Base-by-base conservation (phyloP, 1,140 invertebrate species). In the Grapholita molesta region DNA sequence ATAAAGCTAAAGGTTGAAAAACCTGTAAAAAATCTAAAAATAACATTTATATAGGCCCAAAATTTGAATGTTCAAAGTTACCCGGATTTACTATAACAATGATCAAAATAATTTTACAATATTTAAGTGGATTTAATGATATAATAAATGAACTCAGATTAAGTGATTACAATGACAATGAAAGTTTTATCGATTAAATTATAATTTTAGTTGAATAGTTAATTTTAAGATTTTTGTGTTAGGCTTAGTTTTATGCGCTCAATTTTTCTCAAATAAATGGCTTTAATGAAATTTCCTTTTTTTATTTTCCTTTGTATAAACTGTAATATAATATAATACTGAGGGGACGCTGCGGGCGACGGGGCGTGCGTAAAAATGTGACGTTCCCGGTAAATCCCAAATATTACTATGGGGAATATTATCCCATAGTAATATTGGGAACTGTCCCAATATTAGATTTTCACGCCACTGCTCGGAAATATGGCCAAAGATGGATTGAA, bases 211-310 rank as follows among this genome's bases (percentile, higher is more conserved):
- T 72, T 71, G 23, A 18, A 30, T 68, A 64, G 61, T 48, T 69
- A 67, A 80, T 72, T 80, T 74, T 80, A 78, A 85, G 76, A 68
- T 73, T 70, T 72, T 68, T 52, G 70, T 77, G 64, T 75, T 79
- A 82, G 74, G 66, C 66, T 83, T 85, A 86, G 75, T 86, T 87
- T 79, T 78, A 74, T 78, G 79, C 82, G 85, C 85, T 88, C 84
- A 89, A 87, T 88, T 86, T 82, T 89, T 82, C 77, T 78, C 79
- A 64, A 82, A 85, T 86, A 86, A 87, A 87, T 81, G 67, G 80
- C 85, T 85, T 86, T 85, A 87, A 82, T 76, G 38, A 76, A 70
- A 42, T 64, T 21, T n/a, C 9, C 11, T 61, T 7, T 67, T 74
- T 77, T 79, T 61, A 61, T 61, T 61, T 12, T 12, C 1, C 5